A percentile compares a stretch with the other conserved stretches of the same genome.
These are phyloP conservation scores for Epirrita christyi DNA, from an alignment of 2,888 invertebrate genomes.

Conservation along the genomic window DNA sequence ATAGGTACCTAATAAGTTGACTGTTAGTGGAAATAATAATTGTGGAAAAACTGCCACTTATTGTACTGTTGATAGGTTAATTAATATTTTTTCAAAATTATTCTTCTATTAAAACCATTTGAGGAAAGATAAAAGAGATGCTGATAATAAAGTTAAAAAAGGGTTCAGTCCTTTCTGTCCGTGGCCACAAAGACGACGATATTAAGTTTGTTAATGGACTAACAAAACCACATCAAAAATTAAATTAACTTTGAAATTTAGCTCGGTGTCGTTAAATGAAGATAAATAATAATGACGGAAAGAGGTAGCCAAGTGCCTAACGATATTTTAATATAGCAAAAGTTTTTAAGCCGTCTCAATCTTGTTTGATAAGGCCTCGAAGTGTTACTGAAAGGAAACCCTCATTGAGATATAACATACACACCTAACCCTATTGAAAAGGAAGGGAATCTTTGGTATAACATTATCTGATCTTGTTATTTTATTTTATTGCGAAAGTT, in stretches of 20 bases:
- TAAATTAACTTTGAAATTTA: slow-evolving; percentile 31
- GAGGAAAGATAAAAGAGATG: slow-evolving; percentile 9
- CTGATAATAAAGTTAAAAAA: slow-evolving; percentile 11
- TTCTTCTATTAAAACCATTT: neutral
- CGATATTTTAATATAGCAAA: slow-evolving; percentile 25
- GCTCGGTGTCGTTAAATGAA: slow-evolving; percentile 23
- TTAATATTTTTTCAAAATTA: neutral
- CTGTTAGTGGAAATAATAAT: too few species aligned
- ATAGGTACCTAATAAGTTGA: too few species aligned
- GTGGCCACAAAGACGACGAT: slow-evolving; percentile 24
- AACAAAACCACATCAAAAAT: slow-evolving; percentile 36
- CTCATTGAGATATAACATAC: slow-evolving; percentile 8
- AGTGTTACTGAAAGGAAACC: slow-evolving; percentile 10
- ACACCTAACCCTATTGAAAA: slow-evolving; percentile 4
- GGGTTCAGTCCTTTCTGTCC: slow-evolving; percentile 17
- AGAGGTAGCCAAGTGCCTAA: slow-evolving; percentile 15
- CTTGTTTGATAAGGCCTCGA: slow-evolving; percentile 13
- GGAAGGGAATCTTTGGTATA: slow-evolving; percentile 3
- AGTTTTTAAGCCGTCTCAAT: slow-evolving; percentile 17
- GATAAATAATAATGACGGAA: slow-evolving; percentile 28
- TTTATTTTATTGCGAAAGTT: slow-evolving; percentile 32
- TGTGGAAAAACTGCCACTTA: too few species aligned
- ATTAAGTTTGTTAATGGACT: slow-evolving; percentile 30
- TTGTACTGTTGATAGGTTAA: neutral
- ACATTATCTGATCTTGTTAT: slow-evolving; percentile 15